These are phyloP conservation scores for Falco peregrinus DNA, from an alignment of 2,797 vertebrate species.

Conservation along the genomic window DNA sequence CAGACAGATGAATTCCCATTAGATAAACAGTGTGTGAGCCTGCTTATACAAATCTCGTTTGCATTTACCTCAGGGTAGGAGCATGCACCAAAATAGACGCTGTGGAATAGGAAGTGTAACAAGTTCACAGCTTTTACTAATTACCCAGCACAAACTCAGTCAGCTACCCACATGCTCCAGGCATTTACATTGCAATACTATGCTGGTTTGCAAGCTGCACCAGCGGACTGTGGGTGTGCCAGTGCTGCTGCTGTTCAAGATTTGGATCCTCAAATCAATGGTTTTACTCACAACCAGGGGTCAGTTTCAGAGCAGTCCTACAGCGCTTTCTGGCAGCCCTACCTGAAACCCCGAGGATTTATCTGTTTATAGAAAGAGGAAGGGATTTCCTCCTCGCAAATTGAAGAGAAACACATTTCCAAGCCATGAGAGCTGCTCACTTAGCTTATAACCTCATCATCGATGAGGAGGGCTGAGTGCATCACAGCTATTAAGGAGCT, in stretches of 20 bases:
- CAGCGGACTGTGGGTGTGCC: rapidly evolving
- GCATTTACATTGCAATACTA: not conserved
- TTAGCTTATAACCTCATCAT: not conserved
- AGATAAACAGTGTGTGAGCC: not conserved
- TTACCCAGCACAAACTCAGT: not conserved
- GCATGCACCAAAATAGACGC: not conserved
- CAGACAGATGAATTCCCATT: not conserved
- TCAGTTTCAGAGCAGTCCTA: not conserved
- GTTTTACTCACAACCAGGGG: not conserved
- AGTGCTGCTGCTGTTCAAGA: rapidly evolving
- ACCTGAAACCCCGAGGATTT: not conserved
- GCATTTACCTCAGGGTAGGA: rapidly evolving
- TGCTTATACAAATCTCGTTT: not conserved
- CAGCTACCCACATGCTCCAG: rapidly evolving
- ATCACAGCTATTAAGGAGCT: not conserved
- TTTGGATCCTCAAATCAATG: not conserved
- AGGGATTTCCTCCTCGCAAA: not conserved
- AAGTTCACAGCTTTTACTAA: conserved; percentile 16
- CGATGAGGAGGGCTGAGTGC: not conserved
- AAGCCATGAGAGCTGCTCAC: not conserved
- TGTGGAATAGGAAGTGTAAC: not conserved
- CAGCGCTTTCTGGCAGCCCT: not conserved
- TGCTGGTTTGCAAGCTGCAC: not conserved
- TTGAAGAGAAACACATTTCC: conserved; percentile 8
- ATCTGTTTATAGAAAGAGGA: conserved; percentile 29